These are phyloP conservation scores for Hypercompe scribonia DNA, from an alignment of 2,888 invertebrate species.

Conservation along the genomic window DNA sequence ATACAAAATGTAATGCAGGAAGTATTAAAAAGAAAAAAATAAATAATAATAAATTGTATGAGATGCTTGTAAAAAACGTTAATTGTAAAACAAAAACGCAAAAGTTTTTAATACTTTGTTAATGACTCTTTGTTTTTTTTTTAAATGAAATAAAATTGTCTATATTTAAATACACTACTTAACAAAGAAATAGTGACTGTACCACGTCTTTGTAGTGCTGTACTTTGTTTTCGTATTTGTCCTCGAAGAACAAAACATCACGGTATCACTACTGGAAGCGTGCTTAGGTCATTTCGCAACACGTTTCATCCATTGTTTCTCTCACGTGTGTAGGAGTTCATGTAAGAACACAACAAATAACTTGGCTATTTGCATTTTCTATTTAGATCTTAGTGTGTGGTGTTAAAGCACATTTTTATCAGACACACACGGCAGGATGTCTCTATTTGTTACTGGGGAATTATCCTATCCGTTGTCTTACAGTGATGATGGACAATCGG, in stretches of 20 bases:
- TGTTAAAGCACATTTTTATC: conserved; percentile 45
- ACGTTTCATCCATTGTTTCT: conserved; percentile 67
- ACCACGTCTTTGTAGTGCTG: too few species aligned
- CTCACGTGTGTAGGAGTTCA: conserved; percentile 73
- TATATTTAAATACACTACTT: not conserved
- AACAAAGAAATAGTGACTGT: not conserved
- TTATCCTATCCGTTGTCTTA: conserved; percentile 64
- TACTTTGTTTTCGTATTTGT: conserved; percentile 9
- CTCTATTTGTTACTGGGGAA: conserved; percentile 58
- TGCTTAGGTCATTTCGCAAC: conserved; percentile 58
- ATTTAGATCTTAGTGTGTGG: conserved; percentile 36
- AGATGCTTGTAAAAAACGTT: not conserved
- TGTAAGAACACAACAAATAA: conserved; percentile 52
- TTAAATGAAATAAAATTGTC: not conserved
- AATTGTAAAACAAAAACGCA: not conserved
- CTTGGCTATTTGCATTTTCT: conserved; percentile 46
- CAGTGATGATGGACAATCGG: conserved; percentile 47
- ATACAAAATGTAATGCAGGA: too few species aligned
- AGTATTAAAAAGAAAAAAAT: too few species aligned
- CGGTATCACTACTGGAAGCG: conserved; percentile 44
- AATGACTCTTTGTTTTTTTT: not conserved
- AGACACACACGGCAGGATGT: conserved; percentile 56
- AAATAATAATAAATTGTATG: too few species aligned
- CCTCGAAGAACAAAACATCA: conserved; percentile 27
- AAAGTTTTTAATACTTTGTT: too few species aligned